phyloP scores from a whole-genome alignment of 1,140 invertebrate species.

The Hycleus cichorii region DNA sequence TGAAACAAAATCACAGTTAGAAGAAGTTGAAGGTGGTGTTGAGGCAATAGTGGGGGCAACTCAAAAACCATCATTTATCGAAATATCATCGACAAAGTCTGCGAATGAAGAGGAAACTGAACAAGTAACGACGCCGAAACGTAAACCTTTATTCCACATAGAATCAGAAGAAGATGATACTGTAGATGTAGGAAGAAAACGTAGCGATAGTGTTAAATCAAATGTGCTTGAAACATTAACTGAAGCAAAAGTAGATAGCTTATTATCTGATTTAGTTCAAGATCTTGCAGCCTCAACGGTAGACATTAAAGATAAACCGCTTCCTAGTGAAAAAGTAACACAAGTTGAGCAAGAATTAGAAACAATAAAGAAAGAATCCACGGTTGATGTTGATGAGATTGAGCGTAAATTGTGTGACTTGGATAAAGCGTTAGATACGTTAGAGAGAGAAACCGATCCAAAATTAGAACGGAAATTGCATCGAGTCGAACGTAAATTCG shows the following conservation, averaged over 20 bases:
- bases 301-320: constrained; percentile 1
- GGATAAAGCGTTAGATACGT: constrained; percentile 37
- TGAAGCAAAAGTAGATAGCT: constrained; percentile 29
- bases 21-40: not conserved
- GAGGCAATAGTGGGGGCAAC: constrained; percentile 1
- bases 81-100: not conserved
- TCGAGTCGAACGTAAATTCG: constrained; percentile 51
- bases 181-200: constrained; percentile 1
- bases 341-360: constrained; percentile 12
- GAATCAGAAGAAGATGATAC: constrained; percentile 40
- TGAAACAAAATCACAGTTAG: no score
- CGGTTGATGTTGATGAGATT: constrained; percentile 34
- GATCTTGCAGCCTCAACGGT: constrained; percentile 5
- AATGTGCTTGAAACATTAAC: constrained; percentile 33
- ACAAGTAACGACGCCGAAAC: constrained; percentile 6
- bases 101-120: not conserved
- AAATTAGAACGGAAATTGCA: constrained; percentile 39
- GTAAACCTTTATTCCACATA: constrained; percentile 37
- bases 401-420: constrained; percentile 38
- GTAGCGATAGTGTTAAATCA: constrained; percentile 29
- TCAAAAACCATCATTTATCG: not conserved
- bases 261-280: constrained; percentile 30
- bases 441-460: constrained; percentile 32
- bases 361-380: constrained; percentile 21
- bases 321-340: not conserved